These are phyloP conservation scores for Silurus aristotelis DNA, from an alignment of 2,797 vertebrate genomes.

Conservation along the genomic window DNA sequence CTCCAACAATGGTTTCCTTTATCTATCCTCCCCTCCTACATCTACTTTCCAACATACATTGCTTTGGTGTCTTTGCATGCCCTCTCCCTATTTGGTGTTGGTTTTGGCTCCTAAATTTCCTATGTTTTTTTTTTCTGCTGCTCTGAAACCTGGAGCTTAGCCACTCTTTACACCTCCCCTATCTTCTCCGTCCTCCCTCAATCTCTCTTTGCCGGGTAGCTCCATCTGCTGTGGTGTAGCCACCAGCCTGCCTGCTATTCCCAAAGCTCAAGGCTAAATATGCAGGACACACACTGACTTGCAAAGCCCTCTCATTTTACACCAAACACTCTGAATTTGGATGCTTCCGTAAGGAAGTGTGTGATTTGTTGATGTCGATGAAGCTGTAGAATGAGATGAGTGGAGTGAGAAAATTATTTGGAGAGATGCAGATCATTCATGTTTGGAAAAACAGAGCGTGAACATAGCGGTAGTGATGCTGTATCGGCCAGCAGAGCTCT, in stretches of 20 bases:
- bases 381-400: background rate
- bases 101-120: slow-evolving; percentile 38
- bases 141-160: slow-evolving; percentile 37
- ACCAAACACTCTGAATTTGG: slow-evolving; percentile 12
- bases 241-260: slow-evolving; percentile 66
- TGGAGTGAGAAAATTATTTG: background rate
- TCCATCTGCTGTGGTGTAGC: slow-evolving; percentile 65
- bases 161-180: slow-evolving; percentile 35
- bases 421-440: background rate
- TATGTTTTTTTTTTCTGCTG: slow-evolving; percentile 27
- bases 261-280: slow-evolving; percentile 54
- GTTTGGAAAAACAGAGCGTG: background rate
- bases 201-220: slow-evolving; percentile 37
- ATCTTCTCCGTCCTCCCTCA: background rate
- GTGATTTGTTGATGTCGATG: background rate
- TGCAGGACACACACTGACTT: slow-evolving; percentile 42
- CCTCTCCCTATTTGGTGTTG: slow-evolving; percentile 39
- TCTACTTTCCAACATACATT: background rate
- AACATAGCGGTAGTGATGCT: background rate
- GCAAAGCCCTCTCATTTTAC: background rate
- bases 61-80: slow-evolving; percentile 12
- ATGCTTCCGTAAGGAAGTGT: slow-evolving; percentile 5
- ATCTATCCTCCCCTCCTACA: background rate
- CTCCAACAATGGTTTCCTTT: background rate
- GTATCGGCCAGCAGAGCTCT: background rate